Percentiles rank a stretch among this genome's conserved stretches.
These are phyloP conservation scores for Podiceps cristatus DNA, from an alignment of 2,113 vertebrate species.

Conservation along the genomic window DNA sequence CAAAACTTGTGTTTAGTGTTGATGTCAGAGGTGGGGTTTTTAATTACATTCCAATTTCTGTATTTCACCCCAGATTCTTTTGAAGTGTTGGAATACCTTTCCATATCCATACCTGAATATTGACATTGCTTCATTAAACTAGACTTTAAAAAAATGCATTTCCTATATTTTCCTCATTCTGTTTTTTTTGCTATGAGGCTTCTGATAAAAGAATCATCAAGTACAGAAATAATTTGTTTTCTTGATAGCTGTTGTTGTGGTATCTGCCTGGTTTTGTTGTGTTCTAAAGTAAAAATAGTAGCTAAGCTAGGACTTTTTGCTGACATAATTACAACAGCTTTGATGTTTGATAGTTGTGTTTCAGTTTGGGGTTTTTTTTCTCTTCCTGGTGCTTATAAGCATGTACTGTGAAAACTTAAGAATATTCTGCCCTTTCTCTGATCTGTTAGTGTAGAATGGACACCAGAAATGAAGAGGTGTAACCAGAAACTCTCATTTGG, in stretches of 20 bases:
- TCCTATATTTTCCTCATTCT: not conserved
- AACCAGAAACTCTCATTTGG: not conserved
- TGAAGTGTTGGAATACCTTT: not conserved
- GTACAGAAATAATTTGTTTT: not conserved
- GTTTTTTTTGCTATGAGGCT: not conserved
- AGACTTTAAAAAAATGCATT: not conserved
- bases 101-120: not conserved
- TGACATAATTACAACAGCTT: not conserved
- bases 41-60: not conserved
- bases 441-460: not conserved
- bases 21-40: not conserved
- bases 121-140: not conserved
- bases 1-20: not conserved
- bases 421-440: not conserved
- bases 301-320: not conserved
- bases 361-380: not conserved
- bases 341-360: not conserved
- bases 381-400: not conserved
- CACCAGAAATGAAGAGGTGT: not conserved
- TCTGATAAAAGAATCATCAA: not conserved
- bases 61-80: not conserved
- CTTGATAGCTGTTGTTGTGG: not conserved
- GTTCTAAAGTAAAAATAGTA: not conserved
- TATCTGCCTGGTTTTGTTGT: slow-evolving; percentile 5
- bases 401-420: not conserved